These are phyloP conservation scores for Zosterops lateralis DNA, from an alignment of 2,113 vertebrate genomes.

Conservation along the genomic window DNA sequence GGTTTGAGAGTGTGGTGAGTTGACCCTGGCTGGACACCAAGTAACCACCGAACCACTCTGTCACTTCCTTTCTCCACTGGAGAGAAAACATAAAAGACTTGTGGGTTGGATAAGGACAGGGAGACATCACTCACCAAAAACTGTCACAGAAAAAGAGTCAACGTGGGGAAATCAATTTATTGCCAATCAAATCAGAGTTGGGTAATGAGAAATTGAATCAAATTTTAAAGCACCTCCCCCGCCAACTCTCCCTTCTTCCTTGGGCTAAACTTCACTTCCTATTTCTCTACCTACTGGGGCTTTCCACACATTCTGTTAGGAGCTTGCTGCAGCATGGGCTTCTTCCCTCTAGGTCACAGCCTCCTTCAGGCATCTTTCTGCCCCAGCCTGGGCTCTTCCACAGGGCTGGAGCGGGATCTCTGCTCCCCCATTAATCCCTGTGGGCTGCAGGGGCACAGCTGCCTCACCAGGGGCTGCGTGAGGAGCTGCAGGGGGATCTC, in stretches of 20 bases:
- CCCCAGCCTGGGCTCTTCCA: not conserved
- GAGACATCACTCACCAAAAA: not conserved
- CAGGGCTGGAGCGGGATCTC: not conserved
- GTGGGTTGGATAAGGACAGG: not conserved
- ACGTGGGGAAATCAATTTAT: not conserved
- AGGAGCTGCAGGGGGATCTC: not conserved
- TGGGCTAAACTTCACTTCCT: not conserved
- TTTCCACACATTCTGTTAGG: not conserved
- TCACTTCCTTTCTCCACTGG: not conserved
- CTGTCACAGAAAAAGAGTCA: not conserved
- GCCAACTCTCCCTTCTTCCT: not conserved
- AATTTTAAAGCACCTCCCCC: not conserved
- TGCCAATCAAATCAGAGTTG: not conserved
- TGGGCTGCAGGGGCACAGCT: not conserved
- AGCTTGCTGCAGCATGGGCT: not conserved
- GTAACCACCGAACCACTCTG: not conserved
- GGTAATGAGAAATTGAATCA: not conserved
- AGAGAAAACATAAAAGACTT: not conserved
- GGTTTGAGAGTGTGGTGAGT: not conserved
- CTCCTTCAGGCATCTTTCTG: not conserved
- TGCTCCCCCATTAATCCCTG: not conserved
- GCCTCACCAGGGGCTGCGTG: not conserved
- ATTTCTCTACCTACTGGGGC: not conserved
- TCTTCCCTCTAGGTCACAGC: not conserved
- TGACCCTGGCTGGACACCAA: not conserved